Base-by-base conservation (phyloP, 2,797 vertebrate genomes). In the Dendrocincla tyrannina region DNA sequence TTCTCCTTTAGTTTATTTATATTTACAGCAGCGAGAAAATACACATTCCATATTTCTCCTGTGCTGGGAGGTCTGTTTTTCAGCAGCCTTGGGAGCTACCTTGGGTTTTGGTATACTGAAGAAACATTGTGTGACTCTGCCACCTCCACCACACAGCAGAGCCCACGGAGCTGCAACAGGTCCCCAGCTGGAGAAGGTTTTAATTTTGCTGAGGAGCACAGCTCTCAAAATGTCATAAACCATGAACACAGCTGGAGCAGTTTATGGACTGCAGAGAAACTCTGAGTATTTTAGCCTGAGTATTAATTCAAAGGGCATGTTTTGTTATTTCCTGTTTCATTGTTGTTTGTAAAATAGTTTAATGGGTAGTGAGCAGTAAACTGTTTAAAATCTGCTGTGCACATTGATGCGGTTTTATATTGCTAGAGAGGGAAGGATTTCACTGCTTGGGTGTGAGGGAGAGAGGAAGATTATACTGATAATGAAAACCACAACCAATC, bases 281-380 rank as follows among this genome's bases (percentile, higher is more conserved):
- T 73, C 81, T 11, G 74, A 97, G 90, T 88, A 68, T 95, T 97
- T 96, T 93, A 94, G 92, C 93, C 76, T 82, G 52, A 93, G 89
- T 75, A 94, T 95, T 95, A 85, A 98, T 96, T 97, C 93, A 94
- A 95, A 96, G 96, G 93, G 93, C 89, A 74, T 93, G 97, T 81
- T 95, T 97, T 95, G 93, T 97, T 98, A 97, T 97, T 98, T 98
- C 95, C 96, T 95, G 93, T 87, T 85, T 92, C 96, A 96, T 95
- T 97, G 97, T 95, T 97, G 95, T 97, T 97, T 97, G 96, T 89
- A 74, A 97, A 97, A 92, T 72, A 68, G 80, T 94, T 96, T 97
- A 97, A 97, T 80, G 91, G 83, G 74, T 89, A 89, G 80, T 81
- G 91, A 96, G 72, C 96, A 88, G 76, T 90, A 95, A 94, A 88